A percentile compares a stretch with the other conserved stretches of the same genome.
phyloP scores from a whole-genome alignment of 2,888 invertebrate genomes.

The Dryobotodes eremita region DNA sequence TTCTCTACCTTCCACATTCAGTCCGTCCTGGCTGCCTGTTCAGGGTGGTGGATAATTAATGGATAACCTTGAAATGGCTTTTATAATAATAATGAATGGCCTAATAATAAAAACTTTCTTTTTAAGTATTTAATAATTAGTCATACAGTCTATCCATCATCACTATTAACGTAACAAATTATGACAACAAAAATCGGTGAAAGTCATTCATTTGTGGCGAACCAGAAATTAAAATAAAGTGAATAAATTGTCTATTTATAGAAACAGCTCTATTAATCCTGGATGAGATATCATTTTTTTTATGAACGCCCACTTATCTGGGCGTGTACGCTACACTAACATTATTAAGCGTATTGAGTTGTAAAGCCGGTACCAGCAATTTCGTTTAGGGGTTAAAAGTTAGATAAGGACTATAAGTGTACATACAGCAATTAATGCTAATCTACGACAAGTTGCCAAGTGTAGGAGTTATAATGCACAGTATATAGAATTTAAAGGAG shows the following conservation, averaged over 20 bases:
- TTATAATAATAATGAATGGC: not conserved
- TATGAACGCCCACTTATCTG: not conserved
- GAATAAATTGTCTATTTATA: not conserved
- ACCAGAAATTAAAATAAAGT: not conserved
- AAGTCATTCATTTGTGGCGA: not conserved
- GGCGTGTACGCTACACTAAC: not conserved
- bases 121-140: too few relatives aligned
- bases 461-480: not conserved
- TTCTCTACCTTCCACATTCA: not conserved
- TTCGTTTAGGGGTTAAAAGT: constrained; percentile 11
- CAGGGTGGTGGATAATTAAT: not conserved
- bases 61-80: not conserved
- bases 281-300: too few relatives aligned
- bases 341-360: not conserved
- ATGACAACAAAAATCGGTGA: not conserved
- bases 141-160: too few relatives aligned
- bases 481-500: not conserved
- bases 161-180: not conserved
- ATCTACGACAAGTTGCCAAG: constrained; percentile 1
- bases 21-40: not conserved
- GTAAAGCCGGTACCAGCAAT: not conserved
- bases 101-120: not conserved
- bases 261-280: not conserved
- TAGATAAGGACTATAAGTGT: not conserved
- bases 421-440: constrained; percentile 6